Conservation (phyloP, 2,113 vertebrate species). For the Eulacestoma nigropectus region DNA sequence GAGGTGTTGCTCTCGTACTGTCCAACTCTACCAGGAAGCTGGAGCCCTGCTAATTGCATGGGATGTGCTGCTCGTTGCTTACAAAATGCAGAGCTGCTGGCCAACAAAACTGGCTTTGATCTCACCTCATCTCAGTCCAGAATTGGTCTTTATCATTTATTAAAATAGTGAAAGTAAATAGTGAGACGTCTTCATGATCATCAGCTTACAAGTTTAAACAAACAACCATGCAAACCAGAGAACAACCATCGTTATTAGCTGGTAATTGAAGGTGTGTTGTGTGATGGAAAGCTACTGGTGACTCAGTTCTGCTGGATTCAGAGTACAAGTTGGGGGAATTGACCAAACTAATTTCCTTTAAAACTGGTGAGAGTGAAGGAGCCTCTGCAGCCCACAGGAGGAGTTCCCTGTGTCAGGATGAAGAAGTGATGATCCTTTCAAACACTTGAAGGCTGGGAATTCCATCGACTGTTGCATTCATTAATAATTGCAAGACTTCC, state of each 20-base stretch:
- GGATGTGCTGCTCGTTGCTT: neutral
- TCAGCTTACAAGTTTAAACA: rapidly evolving
- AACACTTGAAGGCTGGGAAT: neutral
- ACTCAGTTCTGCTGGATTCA: neutral
- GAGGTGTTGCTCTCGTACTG: neutral
- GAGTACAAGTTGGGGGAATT: neutral
- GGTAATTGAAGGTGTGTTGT: rapidly evolving
- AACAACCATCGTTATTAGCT: rapidly evolving
- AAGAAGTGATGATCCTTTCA: neutral
- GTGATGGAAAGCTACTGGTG: neutral
- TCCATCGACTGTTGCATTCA: neutral
- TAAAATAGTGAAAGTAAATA: neutral
- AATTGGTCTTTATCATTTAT: neutral
- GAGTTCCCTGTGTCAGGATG: neutral
- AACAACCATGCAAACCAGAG: neutral
- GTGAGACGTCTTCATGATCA: neutral
- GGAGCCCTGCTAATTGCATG: neutral
- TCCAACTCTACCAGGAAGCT: rapidly evolving
- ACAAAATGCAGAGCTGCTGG: neutral
- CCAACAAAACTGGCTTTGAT: neutral
- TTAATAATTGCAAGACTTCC: neutral
- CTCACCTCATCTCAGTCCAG: neutral
- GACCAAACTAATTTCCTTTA: neutral
- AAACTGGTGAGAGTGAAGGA: neutral
- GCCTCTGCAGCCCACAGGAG: neutral